Base-by-base conservation (phyloP, 2,797 vertebrate genomes). In the Chrysocyon brachyurus region DNA sequence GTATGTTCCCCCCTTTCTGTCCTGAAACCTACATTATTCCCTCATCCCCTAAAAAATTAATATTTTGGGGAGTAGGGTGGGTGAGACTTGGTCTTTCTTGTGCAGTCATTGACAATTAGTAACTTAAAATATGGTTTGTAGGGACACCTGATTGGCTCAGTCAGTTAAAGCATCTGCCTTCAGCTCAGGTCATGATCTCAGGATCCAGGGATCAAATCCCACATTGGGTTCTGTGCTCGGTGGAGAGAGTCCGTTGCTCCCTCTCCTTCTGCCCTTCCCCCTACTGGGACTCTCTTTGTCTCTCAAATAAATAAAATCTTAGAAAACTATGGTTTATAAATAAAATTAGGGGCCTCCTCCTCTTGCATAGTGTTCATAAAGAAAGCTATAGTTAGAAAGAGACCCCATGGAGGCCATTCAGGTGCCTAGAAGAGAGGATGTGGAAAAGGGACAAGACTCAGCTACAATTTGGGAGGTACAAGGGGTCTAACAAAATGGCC, bases 361-460 rank as follows among this genome's bases (percentile, higher is more conserved):
- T 66, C 11, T 81, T 28, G 56, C 2, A 49, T 19, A 73, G 26
- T 3, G 9, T 73, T 73, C 15, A 12, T 33, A 64, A 87, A 3
- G 52, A 78, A 83, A 12, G 3, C 26, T 22, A 7, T 31, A 63
- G 19, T 40, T 77, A 21, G 9, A 2, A 26, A 63, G 12, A 64
- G 19, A 61, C 3, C 6, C 15, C 10, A 57, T 66, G 49, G 57
- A 17, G 4, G 3, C 17, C 22, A 49, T 26, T 72, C 4, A 28
- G 4, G 1, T 40, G 1, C 24, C 2, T 46, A 28, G 36, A 7
- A 12, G 33, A 40, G 5, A 77, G 6, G 5, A 10, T 24, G 2
- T 36, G 40, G 17, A 28, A 66, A 94, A 77, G 14, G 1, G 24
- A 54, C 3, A 56, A 33, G 12, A 68, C 17, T 68, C 31, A 36